phyloP scores from a whole-genome alignment of 2,888 invertebrate species.

The Tipula lateralis region DNA sequence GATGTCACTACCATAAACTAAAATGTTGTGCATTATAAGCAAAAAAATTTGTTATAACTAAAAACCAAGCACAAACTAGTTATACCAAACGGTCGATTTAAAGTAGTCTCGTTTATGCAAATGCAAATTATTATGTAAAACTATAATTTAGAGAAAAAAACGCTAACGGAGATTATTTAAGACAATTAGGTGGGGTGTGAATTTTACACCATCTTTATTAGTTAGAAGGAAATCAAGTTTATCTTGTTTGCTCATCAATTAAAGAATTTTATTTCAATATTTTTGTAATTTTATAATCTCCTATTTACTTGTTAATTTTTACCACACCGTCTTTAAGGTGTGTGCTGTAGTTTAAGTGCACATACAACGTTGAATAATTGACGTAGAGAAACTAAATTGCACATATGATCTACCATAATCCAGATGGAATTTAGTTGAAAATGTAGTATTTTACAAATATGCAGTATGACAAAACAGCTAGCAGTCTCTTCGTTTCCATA shows the following conservation, averaged over 20 bases:
- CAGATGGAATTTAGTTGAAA: too few relatives aligned
- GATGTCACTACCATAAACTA: not conserved
- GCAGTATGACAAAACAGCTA: too few relatives aligned
- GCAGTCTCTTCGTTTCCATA: too few relatives aligned
- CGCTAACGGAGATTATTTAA: too few relatives aligned
- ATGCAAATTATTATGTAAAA: not conserved
- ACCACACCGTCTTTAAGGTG: not conserved
- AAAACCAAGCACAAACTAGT: too few relatives aligned
- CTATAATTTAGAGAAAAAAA: not conserved
- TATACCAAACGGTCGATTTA: not conserved
- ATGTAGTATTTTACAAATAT: too few relatives aligned
- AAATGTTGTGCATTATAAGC: not conserved
- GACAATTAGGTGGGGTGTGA: not conserved
- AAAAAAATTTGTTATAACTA: not conserved
- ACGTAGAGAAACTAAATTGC: not conserved
- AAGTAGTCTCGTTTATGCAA: not conserved
- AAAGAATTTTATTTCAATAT: not conserved
- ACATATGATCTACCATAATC: too few relatives aligned
- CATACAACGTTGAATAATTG: not conserved
- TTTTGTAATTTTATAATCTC: not conserved
- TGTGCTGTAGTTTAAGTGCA: not conserved
- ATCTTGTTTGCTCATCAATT: not conserved
- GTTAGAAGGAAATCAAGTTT: not conserved
- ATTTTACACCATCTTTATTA: not conserved
- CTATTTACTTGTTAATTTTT: not conserved